Base-by-base conservation (phyloP, 2,113 vertebrate species). In the Varanus komodoensis region DNA sequence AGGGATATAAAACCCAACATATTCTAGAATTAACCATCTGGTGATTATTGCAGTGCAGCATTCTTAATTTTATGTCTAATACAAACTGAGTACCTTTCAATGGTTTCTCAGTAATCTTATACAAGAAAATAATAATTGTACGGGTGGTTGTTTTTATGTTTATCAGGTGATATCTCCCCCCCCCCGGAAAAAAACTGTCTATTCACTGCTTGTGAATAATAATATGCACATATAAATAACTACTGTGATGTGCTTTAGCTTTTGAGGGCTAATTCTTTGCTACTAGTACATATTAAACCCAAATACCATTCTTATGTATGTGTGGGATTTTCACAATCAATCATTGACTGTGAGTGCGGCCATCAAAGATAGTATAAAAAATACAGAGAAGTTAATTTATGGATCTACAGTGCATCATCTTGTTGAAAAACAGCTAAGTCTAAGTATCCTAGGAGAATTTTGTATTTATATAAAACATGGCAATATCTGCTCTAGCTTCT, bases 321-420 rank as follows among this genome's bases (percentile, higher is more conserved):
- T 29, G 84, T 44, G 11, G 89, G 44, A 38, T 7, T 92, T 25
- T 71, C 73, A 34, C 7, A 38, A n/a, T 92, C 5, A 0, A 80
- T 54, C 0, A 0, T 64, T 19, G 83, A 14, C 25, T 88, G 48
- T 19, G 38, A 17, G 64, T 83, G 38, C 90, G 79, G 27, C n/a
- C 7, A 74, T 25, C 3, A 75, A 54, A 1, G 94, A 89, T 67
- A 0, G 6, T 25, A 89, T 8, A 21, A 29, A 93, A 90, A 90
- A 88, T 14, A 84, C 1, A 83, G 29, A 8, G 82, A 84, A 93
- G 77, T 0, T 87, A 15, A 87, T 92, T 87, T 82, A 71, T 92
- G 82, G n/a, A 11, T 89, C 74, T 71, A 93, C 84, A 86, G 86
- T 92, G 92, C 88, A 94, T 17, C 90, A 92, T 87, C 92, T 93